phyloP scores from a whole-genome alignment of 2,888 invertebrate genomes.

The Tiliacea citrago region DNA sequence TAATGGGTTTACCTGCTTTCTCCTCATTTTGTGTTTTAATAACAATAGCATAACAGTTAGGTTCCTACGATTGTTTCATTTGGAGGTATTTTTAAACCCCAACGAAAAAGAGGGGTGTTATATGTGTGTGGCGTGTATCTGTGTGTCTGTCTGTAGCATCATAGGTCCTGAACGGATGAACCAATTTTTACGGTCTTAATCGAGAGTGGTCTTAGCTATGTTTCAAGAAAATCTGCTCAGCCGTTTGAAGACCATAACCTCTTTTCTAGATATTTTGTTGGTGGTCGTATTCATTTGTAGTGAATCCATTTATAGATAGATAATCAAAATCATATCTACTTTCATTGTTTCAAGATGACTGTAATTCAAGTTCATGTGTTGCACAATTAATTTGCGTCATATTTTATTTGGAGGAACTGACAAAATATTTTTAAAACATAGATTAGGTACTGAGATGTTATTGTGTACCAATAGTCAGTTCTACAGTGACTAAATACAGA shows the following conservation, averaged over 20 bases:
- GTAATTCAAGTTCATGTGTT: neutral
- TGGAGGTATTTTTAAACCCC: neutral
- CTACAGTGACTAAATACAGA: neutral
- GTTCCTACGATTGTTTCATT: neutral
- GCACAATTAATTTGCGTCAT: neutral
- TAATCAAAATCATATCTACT: neutral
- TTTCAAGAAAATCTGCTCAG: too few species aligned
- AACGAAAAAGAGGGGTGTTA: too few species aligned
- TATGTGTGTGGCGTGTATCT: too few species aligned
- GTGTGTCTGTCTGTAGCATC: too few species aligned
- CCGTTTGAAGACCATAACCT: too few species aligned
- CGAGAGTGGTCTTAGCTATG: too few species aligned
- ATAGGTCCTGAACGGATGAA: too few species aligned
- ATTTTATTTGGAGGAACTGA: neutral
- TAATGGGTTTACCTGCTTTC: slow-evolving; percentile 46
- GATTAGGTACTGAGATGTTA: neutral
- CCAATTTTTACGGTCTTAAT: too few species aligned
- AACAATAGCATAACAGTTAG: slow-evolving; percentile 17
- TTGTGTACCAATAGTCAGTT: neutral
- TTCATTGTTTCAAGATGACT: neutral
- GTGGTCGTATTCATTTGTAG: neutral
- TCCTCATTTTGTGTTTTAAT: slow-evolving; percentile 11
- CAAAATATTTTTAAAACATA: neutral
- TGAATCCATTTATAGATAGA: neutral
- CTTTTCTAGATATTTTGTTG: neutral